A percentile compares a stretch with the other conserved stretches of the same genome.
phyloP scores from a whole-genome alignment of 2,113 vertebrate genomes.

The Puma concolor region DNA sequence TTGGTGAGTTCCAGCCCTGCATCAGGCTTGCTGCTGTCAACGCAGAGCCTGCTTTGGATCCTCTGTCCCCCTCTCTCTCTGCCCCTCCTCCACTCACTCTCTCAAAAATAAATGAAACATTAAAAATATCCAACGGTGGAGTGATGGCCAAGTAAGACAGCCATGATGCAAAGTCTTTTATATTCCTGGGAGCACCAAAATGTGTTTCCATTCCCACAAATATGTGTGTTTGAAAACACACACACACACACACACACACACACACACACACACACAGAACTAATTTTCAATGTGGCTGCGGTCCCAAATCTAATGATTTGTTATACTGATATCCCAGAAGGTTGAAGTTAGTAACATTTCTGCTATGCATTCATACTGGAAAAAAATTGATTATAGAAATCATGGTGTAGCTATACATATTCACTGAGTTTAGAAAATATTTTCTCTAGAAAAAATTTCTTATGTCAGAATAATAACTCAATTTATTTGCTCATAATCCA shows the following conservation, averaged over 20 bases:
- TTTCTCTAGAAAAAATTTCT: slow-evolving; percentile 29
- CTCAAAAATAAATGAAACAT: not conserved
- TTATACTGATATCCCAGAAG: not conserved
- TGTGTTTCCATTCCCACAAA: not conserved
- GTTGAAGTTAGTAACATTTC: not conserved
- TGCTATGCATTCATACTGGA: not conserved
- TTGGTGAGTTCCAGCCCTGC: no score
- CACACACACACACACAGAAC: not conserved
- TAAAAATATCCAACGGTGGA: not conserved
- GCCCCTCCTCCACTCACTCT: no score
- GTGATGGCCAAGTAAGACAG: not conserved
- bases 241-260: not conserved
- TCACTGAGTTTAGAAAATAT: not conserved
- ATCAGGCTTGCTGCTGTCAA: no score
- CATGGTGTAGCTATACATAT: not conserved
- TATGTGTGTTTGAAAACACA: not conserved
- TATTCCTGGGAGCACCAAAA: slow-evolving; percentile 22
- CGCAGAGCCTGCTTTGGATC: no score
- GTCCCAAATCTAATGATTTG: slow-evolving; percentile 1
- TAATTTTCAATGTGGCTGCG: not conserved
- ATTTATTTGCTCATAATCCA: not conserved
- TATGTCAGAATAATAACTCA: slow-evolving; percentile 38
- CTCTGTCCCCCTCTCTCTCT: no score
- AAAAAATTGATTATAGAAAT: slow-evolving; percentile 39
- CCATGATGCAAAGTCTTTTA: not conserved